These are phyloP conservation scores for Tenualosa thibaudeaui DNA, from an alignment of 2,797 vertebrate species.

Conservation along the genomic window DNA sequence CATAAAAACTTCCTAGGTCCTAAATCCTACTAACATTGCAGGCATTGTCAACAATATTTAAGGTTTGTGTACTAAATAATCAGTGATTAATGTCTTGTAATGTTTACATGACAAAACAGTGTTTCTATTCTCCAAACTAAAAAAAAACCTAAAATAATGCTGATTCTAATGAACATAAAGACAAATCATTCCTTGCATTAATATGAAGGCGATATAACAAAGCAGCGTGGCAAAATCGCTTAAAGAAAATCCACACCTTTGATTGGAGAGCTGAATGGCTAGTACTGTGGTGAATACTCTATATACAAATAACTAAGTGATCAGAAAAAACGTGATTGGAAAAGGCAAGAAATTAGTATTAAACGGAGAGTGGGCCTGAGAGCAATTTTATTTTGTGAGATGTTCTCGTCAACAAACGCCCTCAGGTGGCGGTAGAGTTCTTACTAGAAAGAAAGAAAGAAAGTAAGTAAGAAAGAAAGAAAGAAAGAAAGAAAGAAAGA, in stretches of 20 bases:
- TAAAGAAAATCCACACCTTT: neutral
- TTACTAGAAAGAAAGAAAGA: neutral
- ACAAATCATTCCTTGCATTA: neutral
- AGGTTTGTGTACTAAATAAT: no score
- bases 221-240: neutral
- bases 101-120: no score
- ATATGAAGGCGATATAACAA: neutral
- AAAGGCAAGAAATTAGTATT: neutral
- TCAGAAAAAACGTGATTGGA: neutral
- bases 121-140: neutral
- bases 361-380: neutral
- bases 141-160: neutral
- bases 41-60: neutral
- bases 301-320: neutral
- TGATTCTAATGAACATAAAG: neutral
- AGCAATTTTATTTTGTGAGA: neutral
- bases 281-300: neutral
- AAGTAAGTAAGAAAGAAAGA: neutral
- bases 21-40: neutral
- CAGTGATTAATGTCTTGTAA: no score
- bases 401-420: constrained; percentile 18
- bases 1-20: no score
- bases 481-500: neutral
- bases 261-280: neutral
- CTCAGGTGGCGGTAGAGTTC: constrained; percentile 21